Conservation (phyloP, 2,797 vertebrate species). For the Lophius americanus region DNA sequence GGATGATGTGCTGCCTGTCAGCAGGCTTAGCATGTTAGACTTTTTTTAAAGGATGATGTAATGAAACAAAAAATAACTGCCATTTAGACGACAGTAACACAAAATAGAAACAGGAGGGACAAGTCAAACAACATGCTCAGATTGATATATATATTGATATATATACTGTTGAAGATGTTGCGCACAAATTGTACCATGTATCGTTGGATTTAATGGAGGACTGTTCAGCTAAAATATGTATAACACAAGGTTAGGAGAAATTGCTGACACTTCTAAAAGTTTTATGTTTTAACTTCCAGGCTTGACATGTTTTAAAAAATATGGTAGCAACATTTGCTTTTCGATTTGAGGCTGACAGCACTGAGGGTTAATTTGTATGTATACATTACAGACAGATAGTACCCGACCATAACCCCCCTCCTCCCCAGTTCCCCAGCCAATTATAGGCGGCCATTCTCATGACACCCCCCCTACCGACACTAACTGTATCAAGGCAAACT, state of each 20-base stretch:
- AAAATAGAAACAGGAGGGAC: background rate
- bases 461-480: conserved; percentile 35
- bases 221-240: background rate
- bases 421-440: conserved; percentile 46
- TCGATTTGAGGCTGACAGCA: conserved; percentile 45
- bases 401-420: conserved; percentile 7
- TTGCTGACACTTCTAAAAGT: conserved; percentile 3
- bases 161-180: background rate
- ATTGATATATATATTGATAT: background rate
- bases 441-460: conserved; percentile 44
- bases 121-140: background rate
- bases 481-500: conserved; percentile 42
- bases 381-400: conserved; percentile 35
- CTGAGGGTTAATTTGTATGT: conserved; percentile 34
- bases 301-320: background rate
- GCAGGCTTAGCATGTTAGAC: background rate
- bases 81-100: background rate
- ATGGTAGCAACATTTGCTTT: conserved; percentile 51
- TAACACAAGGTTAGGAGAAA: background rate
- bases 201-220: background rate
- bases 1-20: background rate
- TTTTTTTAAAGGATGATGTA: background rate
- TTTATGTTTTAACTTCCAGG: background rate
- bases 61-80: background rate
- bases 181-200: background rate